phyloP scores from a whole-genome alignment of 2,113 vertebrate genomes.

The Pantherophis guttatus region DNA sequence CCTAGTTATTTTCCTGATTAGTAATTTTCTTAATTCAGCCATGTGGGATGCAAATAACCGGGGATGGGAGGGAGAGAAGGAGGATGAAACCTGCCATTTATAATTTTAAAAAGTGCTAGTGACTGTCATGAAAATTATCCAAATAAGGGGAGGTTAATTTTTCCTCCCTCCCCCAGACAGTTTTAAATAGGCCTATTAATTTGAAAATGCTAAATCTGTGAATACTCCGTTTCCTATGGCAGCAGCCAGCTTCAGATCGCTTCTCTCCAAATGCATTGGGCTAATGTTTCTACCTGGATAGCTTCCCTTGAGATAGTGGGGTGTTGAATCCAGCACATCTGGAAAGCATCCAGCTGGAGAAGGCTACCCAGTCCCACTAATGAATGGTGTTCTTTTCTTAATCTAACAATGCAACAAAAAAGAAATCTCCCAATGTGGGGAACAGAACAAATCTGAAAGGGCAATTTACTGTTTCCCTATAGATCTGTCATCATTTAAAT shows the following conservation, averaged over 20 bases:
- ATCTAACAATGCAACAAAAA: background rate
- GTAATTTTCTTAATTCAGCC: slow-evolving; percentile 40
- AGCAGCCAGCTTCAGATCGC: background rate
- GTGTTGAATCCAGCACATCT: background rate
- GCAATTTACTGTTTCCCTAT: slow-evolving; percentile 12
- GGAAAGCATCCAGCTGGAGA: background rate
- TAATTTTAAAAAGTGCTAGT: slow-evolving; percentile 20
- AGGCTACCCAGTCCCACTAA: background rate
- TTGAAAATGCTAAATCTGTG: background rate
- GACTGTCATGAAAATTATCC: slow-evolving; percentile 19
- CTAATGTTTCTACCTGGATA: background rate
- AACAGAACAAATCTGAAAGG: slow-evolving; percentile 13
- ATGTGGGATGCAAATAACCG: background rate
- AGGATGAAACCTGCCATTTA: slow-evolving; percentile 24
- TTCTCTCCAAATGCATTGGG: background rate
- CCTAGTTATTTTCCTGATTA: slow-evolving; percentile 20
- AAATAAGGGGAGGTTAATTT: background rate
- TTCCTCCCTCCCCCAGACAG: background rate
- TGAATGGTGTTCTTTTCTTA: slow-evolving; percentile 2
- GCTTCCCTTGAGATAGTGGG: background rate
- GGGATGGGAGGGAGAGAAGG: background rate
- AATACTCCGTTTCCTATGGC: background rate
- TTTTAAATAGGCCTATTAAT: background rate
- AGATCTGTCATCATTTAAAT: slow-evolving; percentile 37
- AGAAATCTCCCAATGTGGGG: background rate